A percentile compares a stretch with the other conserved stretches of the same genome.
phyloP scores from a whole-genome alignment of 2,888 invertebrate species.

The Volucella inanis region DNA sequence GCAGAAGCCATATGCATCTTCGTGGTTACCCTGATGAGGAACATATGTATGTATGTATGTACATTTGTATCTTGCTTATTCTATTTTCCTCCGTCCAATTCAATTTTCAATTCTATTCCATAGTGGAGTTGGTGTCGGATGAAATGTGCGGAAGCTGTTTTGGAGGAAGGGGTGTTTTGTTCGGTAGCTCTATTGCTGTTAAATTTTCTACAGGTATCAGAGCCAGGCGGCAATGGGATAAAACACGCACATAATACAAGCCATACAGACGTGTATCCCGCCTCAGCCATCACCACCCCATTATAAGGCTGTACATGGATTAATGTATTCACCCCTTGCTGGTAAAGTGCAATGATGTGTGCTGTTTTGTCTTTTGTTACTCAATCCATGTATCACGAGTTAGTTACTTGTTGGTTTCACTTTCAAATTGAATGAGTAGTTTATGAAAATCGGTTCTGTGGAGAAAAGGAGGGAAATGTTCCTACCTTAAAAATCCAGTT shows the following conservation, averaged over 20 bases:
- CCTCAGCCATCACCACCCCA: slow-evolving; percentile 57
- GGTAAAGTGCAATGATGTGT: slow-evolving; percentile 65
- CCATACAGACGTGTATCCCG: slow-evolving; percentile 45
- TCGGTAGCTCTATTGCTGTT: neutral
- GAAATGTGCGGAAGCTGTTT: neutral
- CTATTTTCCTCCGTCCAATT: neutral
- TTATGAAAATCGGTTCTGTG: too few relatives aligned
- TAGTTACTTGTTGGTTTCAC: slow-evolving; percentile 29
- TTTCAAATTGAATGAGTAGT: neutral
- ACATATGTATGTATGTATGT: neutral
- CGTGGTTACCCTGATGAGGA: slow-evolving; percentile 13
- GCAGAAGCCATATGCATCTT: slow-evolving; percentile 40
- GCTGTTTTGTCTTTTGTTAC: slow-evolving; percentile 61
- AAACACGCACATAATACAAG: slow-evolving; percentile 19
- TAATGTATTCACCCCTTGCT: slow-evolving; percentile 67
- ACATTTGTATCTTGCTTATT: slow-evolving; percentile 17
- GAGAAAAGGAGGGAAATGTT: too few relatives aligned
- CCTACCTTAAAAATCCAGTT: too few relatives aligned
- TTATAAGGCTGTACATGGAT: slow-evolving; percentile 43
- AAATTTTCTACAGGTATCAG: slow-evolving; percentile 47
- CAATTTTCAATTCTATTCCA: slow-evolving; percentile 39
- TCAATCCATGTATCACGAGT: slow-evolving; percentile 42
- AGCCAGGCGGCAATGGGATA: slow-evolving; percentile 30
- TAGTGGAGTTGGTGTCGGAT: neutral
- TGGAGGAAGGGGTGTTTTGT: neutral